Evolutionary conservation across 2,888 invertebrate species (phyloP).

Genomic region (Heliconius erato): DNA sequence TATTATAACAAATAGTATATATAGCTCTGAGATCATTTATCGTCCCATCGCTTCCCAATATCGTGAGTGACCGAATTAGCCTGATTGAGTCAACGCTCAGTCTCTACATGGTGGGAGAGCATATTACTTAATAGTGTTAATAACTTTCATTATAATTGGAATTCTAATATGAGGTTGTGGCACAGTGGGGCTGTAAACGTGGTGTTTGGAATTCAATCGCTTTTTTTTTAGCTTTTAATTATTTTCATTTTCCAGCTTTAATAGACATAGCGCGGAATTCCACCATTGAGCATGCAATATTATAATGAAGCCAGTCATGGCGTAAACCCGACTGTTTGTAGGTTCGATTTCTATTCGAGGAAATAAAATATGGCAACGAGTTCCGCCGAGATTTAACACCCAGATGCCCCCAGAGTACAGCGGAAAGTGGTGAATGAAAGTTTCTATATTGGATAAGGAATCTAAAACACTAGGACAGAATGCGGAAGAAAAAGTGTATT

Average conservation of each 20-base stretch:
- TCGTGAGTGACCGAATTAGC: conserved; percentile 34
- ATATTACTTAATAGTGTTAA: conserved; percentile 10
- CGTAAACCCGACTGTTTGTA: too few relatives aligned
- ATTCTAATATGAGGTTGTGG: not conserved
- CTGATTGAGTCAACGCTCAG: conserved; percentile 31
- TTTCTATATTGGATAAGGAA: too few relatives aligned
- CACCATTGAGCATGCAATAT: too few relatives aligned
- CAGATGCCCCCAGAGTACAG: too few relatives aligned
- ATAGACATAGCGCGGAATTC: too few relatives aligned
- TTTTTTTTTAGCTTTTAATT: not conserved
- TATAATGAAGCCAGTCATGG: too few relatives aligned
- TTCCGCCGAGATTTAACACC: too few relatives aligned
- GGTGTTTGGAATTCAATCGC: not conserved
- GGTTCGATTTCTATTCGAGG: too few relatives aligned
- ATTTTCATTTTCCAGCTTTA: not conserved
- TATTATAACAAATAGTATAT: not conserved
- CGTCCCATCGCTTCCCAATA: conserved; percentile 30
- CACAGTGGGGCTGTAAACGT: not conserved
- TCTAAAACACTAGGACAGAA: too few relatives aligned
- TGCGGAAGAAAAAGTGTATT: too few relatives aligned
- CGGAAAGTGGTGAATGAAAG: too few relatives aligned
- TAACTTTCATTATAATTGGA: conserved; percentile 1
- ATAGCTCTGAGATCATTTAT: conserved; percentile 23
- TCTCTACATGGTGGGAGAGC: not conserved
- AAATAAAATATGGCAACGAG: too few relatives aligned